Conservation (phyloP, 2,888 invertebrate genomes). For the Synergus gifuensis region DNA sequence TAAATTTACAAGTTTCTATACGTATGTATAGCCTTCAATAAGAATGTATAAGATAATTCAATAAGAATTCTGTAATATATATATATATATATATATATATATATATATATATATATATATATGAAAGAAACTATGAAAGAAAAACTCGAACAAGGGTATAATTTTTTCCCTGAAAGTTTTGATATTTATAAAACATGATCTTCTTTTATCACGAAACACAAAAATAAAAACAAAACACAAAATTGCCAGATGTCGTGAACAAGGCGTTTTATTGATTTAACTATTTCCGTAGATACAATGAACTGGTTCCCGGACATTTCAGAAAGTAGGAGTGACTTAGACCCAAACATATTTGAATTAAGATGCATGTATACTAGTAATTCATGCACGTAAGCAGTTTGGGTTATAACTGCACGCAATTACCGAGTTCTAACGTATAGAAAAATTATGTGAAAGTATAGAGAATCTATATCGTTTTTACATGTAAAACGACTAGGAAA, state of each 20-base stretch:
- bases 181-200: not conserved
- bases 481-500: too few relatives aligned
- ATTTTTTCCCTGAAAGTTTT: not conserved
- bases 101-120: not conserved
- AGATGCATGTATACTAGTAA: not conserved
- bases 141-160: not conserved
- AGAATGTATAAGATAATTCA: too few relatives aligned
- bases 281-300: constrained; percentile 45
- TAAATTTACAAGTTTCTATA: constrained; percentile 28
- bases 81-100: not conserved
- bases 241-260: constrained; percentile 36
- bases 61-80: too few relatives aligned
- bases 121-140: not conserved
- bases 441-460: too few relatives aligned
- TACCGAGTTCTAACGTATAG: not conserved
- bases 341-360: not conserved
- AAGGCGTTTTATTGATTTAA: constrained; percentile 42
- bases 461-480: too few relatives aligned
- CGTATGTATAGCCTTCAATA: constrained; percentile 20
- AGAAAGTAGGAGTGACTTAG: not conserved
- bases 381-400: not conserved
- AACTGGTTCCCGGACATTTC: constrained; percentile 34
- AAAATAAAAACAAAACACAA: constrained; percentile 29
- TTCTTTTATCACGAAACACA: constrained; percentile 12
- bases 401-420: not conserved